Conservation (phyloP, 1,140 invertebrate species). For the Ooceraea biroi region DNA sequence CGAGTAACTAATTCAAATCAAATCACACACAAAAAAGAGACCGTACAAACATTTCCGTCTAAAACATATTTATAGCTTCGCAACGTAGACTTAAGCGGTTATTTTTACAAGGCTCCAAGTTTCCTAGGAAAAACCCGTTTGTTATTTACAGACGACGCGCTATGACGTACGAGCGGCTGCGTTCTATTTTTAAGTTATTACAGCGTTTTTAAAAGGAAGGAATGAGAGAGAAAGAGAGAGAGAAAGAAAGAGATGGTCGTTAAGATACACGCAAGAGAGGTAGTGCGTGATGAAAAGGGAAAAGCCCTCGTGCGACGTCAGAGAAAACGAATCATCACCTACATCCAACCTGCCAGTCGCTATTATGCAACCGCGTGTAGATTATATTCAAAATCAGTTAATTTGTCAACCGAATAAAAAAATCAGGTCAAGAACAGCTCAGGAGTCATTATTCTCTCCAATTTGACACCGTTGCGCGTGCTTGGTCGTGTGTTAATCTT, state of each 20-base stretch:
- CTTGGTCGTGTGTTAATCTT: conserved; percentile 1
- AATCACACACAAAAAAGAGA: too few species aligned
- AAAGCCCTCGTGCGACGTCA: neutral
- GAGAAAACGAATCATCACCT: neutral
- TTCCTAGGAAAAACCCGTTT: neutral
- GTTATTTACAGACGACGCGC: conserved; percentile 17
- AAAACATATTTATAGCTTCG: neutral
- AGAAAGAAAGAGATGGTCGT: neutral
- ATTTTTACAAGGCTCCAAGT: neutral
- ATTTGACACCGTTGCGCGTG: neutral
- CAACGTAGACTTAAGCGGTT: neutral
- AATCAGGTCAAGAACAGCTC: conserved; percentile 3
- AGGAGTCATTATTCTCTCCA: neutral
- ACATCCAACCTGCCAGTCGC: neutral
- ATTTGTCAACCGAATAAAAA: conserved; percentile 27
- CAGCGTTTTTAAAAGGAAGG: neutral
- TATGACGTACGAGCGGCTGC: neutral
- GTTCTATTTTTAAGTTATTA: conserved; percentile 34
- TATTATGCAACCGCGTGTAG: conserved; percentile 21
- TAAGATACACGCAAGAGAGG: neutral
- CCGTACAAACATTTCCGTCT: too few species aligned
- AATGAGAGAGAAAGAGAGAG: neutral
- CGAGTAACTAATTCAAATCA: too few species aligned
- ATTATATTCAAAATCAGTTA: conserved; percentile 18
- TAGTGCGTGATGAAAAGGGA: neutral